Base-by-base conservation (phyloP, 2,797 vertebrate species). In the Tokudaia muenninki region DNA sequence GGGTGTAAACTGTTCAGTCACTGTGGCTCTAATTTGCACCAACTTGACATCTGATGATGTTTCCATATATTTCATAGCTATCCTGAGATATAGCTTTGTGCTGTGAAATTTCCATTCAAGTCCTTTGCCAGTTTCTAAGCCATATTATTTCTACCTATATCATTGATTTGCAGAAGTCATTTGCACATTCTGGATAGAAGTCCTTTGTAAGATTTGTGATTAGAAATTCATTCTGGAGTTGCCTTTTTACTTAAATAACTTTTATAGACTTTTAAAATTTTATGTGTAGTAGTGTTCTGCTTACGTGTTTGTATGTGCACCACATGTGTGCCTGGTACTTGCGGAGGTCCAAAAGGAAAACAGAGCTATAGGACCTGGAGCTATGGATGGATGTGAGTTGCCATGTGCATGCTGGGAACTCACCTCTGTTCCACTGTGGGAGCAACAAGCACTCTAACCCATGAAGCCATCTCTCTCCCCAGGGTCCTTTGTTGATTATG, bases 111-210 rank as follows among this genome's bases (percentile, higher is more conserved):
- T n/a, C n/a, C 84, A 50, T 34, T 80, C 26, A 44, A 86, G 17
- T 93, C n/a, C 21, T 78, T 90, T 55, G 29, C 31, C 31, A 37
- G 63, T n/a, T 70, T 70, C 47, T 87, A 94, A 93, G 90, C 91
- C 21, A 0, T 91, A 26, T 61, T 77, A 34, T 86, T 90, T 52
- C 31, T 47, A n/a, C 72, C 50, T 55, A 81, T 75, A 77, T n/a
- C 78, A 31, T 41, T 70, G 44, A 77, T 59, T 86, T 72, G 3
- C 34, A 63, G 65, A 17, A 52, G 37, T 50, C 81, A 21, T 91
- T 72, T 92, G n/a, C 8, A 61, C 34, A 91, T 83, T 78, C 52
- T 83, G 26, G 47, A 57, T 31, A 83, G 6, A 83, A 84, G 37
- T 67, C 8, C 34, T 34, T 94, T 70, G 22, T 34, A 57, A 90